Evolutionary conservation across 2,888 invertebrate genomes (phyloP).

Genomic region (Anodontia alba): DNA sequence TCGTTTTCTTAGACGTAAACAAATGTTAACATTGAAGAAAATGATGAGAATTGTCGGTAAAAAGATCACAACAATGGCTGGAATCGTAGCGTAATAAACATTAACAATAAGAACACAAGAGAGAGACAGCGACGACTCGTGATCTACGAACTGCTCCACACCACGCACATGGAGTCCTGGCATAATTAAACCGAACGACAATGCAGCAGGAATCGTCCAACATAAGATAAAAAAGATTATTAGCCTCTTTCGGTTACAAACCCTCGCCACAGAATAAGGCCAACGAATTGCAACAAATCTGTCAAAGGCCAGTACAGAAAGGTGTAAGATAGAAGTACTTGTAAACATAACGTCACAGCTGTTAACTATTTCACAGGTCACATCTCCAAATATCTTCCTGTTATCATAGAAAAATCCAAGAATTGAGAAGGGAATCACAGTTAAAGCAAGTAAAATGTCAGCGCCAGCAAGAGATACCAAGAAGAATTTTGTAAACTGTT

Average conservation of each 20-base stretch:
- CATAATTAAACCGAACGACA: constrained; percentile 5
- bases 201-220: neutral
- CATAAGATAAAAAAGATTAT: neutral
- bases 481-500: neutral
- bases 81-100: neutral
- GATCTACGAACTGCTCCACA: neutral
- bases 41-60: neutral
- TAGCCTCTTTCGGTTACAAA: neutral
- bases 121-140: too few species aligned
- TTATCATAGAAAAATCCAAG: neutral
- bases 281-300: neutral
- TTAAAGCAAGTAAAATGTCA: neutral
- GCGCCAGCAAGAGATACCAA: neutral
- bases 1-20: neutral
- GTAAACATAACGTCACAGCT: constrained; percentile 14
- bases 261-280: neutral
- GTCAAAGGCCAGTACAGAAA: neutral
- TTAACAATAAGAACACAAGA: neutral
- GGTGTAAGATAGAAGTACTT: neutral
- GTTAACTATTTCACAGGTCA: neutral
- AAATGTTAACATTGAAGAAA: neutral
- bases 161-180: neutral
- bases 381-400: neutral
- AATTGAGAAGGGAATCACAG: neutral
- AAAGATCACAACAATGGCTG: neutral